Evolutionary conservation across 2,888 invertebrate species (phyloP).

Genomic region (Cryptophagus acutangulus): DNA sequence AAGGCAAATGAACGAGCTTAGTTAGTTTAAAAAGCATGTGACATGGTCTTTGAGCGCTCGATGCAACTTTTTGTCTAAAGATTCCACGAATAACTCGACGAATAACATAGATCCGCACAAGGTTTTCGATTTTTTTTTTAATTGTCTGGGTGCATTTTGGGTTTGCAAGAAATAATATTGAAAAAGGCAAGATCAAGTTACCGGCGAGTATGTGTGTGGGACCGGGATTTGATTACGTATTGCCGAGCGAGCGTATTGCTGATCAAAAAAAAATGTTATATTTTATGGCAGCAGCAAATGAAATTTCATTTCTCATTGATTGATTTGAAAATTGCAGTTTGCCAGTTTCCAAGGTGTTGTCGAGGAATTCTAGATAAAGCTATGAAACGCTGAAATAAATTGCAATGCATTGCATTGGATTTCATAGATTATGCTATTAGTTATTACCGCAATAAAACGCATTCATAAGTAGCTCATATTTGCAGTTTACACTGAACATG

Average conservation of each 20-base stretch:
- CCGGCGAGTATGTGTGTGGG: constrained; percentile 29
- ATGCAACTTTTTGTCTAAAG: background rate
- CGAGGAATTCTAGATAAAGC: background rate
- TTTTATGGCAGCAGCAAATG: too few relatives aligned
- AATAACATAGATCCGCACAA: constrained; percentile 5
- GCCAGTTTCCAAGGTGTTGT: background rate
- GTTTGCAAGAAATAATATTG: constrained; percentile 24
- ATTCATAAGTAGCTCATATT: constrained; percentile 20
- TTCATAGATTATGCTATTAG: constrained; percentile 21
- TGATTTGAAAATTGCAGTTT: too few relatives aligned
- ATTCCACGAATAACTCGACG: too few relatives aligned
- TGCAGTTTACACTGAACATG: constrained; percentile 13
- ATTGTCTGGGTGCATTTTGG: constrained; percentile 27
- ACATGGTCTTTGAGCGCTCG: background rate
- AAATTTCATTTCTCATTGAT: too few relatives aligned
- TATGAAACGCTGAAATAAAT: background rate
- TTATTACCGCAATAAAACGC: constrained; percentile 22
- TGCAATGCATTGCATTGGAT: constrained; percentile 9
- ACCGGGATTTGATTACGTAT: constrained; percentile 31
- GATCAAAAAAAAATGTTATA: too few relatives aligned
- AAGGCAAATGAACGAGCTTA: too few relatives aligned
- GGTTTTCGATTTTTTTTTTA: constrained; percentile 22
- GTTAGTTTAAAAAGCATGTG: background rate
- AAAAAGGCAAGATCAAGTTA: constrained; percentile 28
- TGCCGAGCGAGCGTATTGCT: constrained; percentile 25